A percentile compares a stretch with the other conserved stretches of the same genome.
phyloP scores from a whole-genome alignment of 2,797 vertebrate species.

The Natrix natrix region DNA sequence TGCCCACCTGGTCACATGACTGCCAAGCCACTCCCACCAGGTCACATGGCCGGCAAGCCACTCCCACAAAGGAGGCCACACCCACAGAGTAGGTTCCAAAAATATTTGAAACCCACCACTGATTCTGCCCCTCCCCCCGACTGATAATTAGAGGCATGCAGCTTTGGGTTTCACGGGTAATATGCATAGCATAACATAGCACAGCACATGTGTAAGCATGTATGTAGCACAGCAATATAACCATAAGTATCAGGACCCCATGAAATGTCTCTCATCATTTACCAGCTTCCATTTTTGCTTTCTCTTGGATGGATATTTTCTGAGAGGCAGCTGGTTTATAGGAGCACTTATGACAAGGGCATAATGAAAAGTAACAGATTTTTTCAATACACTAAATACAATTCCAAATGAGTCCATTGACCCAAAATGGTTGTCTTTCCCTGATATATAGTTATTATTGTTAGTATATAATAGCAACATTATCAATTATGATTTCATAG shows the following conservation, averaged over 20 bases:
- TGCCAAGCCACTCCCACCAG: too few relatives aligned
- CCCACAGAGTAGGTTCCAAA: too few relatives aligned
- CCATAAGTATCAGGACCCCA: not conserved
- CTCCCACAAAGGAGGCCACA: too few relatives aligned
- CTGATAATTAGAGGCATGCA: not conserved
- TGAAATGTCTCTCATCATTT: not conserved
- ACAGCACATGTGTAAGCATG: not conserved
- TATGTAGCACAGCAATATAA: not conserved
- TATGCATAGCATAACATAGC: not conserved
- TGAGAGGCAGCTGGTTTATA: not conserved
- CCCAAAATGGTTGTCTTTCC: not conserved
- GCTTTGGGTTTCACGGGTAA: not conserved
- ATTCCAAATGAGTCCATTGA: not conserved
- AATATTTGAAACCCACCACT: too few relatives aligned
- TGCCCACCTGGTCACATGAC: too few relatives aligned
- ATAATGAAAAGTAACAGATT: not conserved
- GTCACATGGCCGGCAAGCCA: too few relatives aligned
- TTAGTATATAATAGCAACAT: not conserved
- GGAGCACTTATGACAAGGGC: not conserved
- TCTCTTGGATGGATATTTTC: not conserved
- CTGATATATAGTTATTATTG: not conserved
- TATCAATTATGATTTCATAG: not conserved
- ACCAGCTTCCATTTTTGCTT: not conserved
- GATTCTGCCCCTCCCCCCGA: not conserved
- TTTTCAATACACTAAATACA: not conserved